Conservation (phyloP, 1,140 invertebrate genomes). For the Calycopis cecrops region DNA sequence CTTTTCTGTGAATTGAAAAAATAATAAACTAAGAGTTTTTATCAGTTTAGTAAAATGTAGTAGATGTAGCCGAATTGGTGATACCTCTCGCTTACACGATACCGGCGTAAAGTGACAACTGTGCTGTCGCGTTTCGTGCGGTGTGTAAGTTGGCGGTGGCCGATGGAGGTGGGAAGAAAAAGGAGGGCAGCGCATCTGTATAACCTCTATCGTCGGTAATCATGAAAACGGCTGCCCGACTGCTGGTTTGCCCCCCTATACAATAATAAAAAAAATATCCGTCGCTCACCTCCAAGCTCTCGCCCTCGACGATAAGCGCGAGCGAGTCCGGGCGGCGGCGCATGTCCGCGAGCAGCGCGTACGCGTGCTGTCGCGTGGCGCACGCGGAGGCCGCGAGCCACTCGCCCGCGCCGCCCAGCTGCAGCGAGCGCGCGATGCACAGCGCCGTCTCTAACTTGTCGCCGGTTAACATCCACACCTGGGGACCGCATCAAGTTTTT, state of each 20-base stretch:
- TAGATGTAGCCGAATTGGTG: not conserved
- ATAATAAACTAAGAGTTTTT: too few relatives aligned
- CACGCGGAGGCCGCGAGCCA: slow-evolving; percentile 86
- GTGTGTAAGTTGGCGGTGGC: too few relatives aligned
- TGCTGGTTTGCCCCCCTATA: too few relatives aligned
- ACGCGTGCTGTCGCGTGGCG: slow-evolving; percentile 88
- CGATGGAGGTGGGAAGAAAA: too few relatives aligned
- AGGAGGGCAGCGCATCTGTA: too few relatives aligned
- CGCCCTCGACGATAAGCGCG: slow-evolving; percentile 93
- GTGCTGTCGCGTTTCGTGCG: not conserved
- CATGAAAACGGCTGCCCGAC: too few relatives aligned
- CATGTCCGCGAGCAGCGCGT: slow-evolving; percentile 83
- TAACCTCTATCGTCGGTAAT: too few relatives aligned
- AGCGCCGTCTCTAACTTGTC: slow-evolving; percentile 99
- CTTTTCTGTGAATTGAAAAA: too few relatives aligned
- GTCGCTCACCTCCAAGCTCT: slow-evolving; percentile 87
- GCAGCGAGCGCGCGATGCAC: slow-evolving; percentile 97
- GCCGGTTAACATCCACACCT: slow-evolving; percentile 99
- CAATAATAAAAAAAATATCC: too few relatives aligned
- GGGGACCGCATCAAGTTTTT: not conserved
- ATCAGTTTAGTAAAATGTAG: too few relatives aligned
- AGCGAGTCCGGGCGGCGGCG: slow-evolving; percentile 75
- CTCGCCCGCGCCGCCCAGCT: slow-evolving; percentile 86
- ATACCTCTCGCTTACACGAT: too few relatives aligned
- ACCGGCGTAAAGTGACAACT: too few relatives aligned